Evolutionary conservation across 2,113 vertebrate species (phyloP), one percentile per base, ranked within the genome.

Genomic region (Genyomyrus donnyi): DNA sequence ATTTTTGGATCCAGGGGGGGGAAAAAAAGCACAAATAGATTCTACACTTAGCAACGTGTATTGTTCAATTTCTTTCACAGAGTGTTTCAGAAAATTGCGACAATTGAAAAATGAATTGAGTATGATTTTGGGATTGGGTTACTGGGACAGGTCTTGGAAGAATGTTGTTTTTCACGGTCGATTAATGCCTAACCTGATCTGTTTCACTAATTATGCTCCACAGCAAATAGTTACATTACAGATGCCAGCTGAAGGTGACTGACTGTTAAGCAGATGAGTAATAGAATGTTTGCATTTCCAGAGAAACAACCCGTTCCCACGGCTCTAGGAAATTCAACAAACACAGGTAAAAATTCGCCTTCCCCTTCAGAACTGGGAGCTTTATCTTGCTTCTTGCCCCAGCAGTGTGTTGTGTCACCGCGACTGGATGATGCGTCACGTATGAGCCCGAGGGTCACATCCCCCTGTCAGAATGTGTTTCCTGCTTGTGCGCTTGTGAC

Each of bases 221-320:
- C 35, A 27, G n/a, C n/a, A 87, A 56, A 39, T 35, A 52, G 50
- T 31, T 35, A 50, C 24, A 48, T 27, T 50, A 87, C 11, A 39
- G 50, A 31, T 0, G 1, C 49, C 21, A 13, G 85, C 13, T 87
- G 48, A 87, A 52, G 85, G 50, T 53, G 35, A 87, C 85, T 31
- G 11, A 53, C 85, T 31, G n/a, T 50, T 56, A 48, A 10, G 45
- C 39, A 56, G 15, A 53, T 31, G 27, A 89, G 53, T 77, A 35
- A 80, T 87, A n/a, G n/a, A 88, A 11, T 90, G 17, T 49, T 35
- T 90, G 11, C 89, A 15, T 45, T 92, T 92, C 88, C 90, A 93
- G 92, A 92, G 31, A 91, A 86, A 84, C 74, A 70, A 35, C 83
- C 70, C 3, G 83, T 84, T 10, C 86, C 90, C 1, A 89, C 89